Percentiles rank a stretch among this genome's conserved stretches.
Evolutionary conservation across 2,797 vertebrate species (phyloP).

Genomic region (Microtus obscurus): DNA sequence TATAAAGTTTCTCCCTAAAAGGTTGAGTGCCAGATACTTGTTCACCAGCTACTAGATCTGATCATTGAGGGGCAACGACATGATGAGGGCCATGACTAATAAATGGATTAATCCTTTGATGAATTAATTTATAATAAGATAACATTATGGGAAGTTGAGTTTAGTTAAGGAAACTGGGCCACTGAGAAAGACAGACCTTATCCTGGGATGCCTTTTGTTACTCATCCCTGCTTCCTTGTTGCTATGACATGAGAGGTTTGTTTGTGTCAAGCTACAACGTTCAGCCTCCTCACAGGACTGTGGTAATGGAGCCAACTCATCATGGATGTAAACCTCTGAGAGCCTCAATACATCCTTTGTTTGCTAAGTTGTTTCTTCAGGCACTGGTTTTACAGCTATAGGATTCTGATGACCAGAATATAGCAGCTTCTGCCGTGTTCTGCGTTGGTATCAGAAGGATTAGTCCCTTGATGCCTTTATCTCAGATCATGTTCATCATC

Average conservation of each 20-base stretch:
- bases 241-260: neutral
- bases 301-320: neutral
- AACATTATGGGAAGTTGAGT: neutral
- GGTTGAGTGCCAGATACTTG: neutral
- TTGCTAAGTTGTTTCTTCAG: neutral
- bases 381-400: neutral
- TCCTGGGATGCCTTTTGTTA: neutral
- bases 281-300: neutral
- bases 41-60: neutral
- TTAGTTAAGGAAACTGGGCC: neutral
- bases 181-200: neutral
- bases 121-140: neutral
- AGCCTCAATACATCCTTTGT: neutral
- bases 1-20: neutral
- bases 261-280: neutral
- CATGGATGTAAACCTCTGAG: neutral
- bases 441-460: neutral
- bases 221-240: neutral
- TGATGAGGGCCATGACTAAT: neutral
- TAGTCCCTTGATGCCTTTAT: neutral
- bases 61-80: neutral
- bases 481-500: neutral
- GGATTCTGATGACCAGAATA: neutral
- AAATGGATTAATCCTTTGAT: neutral
- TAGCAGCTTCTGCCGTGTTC: neutral